Conservation (phyloP, 2,888 invertebrate genomes). For the Diarsia rubi region DNA sequence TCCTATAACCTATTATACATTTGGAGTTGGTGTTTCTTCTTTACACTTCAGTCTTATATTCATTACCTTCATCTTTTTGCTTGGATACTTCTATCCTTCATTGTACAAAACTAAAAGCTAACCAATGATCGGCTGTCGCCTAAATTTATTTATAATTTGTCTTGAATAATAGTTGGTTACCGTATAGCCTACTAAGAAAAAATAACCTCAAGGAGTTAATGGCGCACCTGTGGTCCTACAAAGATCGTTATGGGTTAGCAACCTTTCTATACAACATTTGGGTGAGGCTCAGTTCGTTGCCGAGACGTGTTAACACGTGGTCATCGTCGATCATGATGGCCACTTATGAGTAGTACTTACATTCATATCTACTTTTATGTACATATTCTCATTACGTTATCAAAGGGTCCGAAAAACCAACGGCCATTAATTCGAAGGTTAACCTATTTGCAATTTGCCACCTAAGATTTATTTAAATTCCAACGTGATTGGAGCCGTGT, state of each 20-base stretch:
- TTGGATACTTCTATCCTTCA: background rate
- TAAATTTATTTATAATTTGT: background rate
- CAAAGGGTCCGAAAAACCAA: constrained; percentile 59
- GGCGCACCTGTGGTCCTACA: constrained; percentile 8
- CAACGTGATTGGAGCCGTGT: constrained; percentile 61
- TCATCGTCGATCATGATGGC: background rate
- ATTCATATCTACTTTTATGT: constrained; percentile 20
- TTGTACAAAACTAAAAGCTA: background rate
- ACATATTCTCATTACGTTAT: constrained; percentile 55
- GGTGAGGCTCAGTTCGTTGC: constrained; percentile 7
- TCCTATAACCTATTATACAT: background rate
- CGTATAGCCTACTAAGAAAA: constrained; percentile 4
- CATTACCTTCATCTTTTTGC: background rate
- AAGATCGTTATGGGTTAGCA: constrained; percentile 30
- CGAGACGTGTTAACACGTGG: constrained; percentile 18
- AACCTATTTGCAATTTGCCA: constrained; percentile 65
- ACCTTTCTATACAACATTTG: constrained; percentile 33
- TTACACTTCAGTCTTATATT: background rate
- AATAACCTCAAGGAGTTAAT: constrained; percentile 19
- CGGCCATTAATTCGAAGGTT: constrained; percentile 57
- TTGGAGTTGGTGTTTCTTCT: background rate
- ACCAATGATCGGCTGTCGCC: background rate
- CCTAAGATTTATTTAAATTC: constrained; percentile 67
- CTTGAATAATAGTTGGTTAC: constrained; percentile 6
- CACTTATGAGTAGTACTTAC: constrained; percentile 11